Base-by-base conservation (phyloP, 2,113 vertebrate species). In the Hippocampus abdominalis region DNA sequence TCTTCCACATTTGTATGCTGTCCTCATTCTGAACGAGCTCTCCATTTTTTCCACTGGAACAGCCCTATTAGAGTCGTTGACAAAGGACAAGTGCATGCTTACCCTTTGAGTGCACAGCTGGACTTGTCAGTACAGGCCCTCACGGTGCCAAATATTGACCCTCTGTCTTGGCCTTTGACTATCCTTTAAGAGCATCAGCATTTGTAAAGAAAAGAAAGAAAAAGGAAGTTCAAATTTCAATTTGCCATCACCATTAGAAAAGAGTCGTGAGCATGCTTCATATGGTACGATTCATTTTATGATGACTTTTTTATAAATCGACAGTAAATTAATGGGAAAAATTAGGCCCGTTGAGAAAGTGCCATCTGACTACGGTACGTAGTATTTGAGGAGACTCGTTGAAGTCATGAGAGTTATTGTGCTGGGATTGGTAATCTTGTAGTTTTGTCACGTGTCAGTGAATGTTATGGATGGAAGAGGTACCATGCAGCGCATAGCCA, bases 61-160 rank as follows among this genome's bases (percentile, higher is more conserved):
- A 49, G 20, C 20, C 8, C 48, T 51, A 51, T 20, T 21, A 21
- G 49, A 51, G 15, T 18, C 3, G 16, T 15, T 48, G 21, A 54
- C 21, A 54, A 23, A 9, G 8, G 8, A 54, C 51, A 23, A 54
- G 51, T 11, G 51, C 8, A 23, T 51, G 51, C 2, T 54, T 54
- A 10, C 21, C 9, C 20, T 54, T 39, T 61, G 71, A 64, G 66
- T 66, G 51, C 20, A 44, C 65, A 73, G 53, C 42, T 56, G 68
- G 23, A 27, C 68, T 60, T 44, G 42, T 44, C 44, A 71, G 71
- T 64, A 67, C 42, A 64, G 67, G 59, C 64, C 32, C 63, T 8
- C 5, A 72, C 36, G 20, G 67, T 46, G 51, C 66, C 68, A 69
- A 73, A 63, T 36, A 42, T 23, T 74, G 74, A 16, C 65, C 7